Evolutionary conservation across 2,888 invertebrate species (phyloP).

Genomic region (Microplitis manilae): DNA sequence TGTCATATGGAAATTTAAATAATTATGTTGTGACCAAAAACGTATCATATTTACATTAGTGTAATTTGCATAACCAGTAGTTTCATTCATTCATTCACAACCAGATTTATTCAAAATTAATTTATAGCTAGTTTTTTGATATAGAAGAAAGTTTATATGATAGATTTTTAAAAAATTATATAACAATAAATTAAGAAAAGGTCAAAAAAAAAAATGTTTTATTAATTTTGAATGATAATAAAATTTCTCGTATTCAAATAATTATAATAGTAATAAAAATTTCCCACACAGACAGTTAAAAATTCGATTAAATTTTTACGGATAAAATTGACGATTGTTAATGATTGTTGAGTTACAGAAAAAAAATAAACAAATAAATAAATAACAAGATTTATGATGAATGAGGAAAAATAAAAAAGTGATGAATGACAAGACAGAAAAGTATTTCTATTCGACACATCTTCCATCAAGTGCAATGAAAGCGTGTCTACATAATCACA

Average conservation of each 20-base stretch:
- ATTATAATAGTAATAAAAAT: neutral
- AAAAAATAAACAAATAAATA: neutral
- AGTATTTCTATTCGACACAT: neutral
- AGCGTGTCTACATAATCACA: constrained; percentile 9
- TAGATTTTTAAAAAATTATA: neutral
- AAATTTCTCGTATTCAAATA: neutral
- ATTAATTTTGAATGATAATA: neutral
- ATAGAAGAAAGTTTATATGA: constrained; percentile 3
- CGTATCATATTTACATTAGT: constrained; percentile 1
- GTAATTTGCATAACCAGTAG: constrained; percentile 13
- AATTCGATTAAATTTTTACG: neutral
- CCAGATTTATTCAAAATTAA: neutral
- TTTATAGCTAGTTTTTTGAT: neutral
- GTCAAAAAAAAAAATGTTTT: neutral
- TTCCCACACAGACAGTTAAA: neutral
- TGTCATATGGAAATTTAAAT: neutral
- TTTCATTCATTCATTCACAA: neutral
- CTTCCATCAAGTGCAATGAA: neutral
- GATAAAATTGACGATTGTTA: neutral
- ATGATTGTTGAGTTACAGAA: neutral
- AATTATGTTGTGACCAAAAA: neutral
- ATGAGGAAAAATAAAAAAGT: neutral
- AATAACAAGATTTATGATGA: neutral
- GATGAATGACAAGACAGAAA: neutral
- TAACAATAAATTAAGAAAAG: neutral